Conservation (phyloP, 2,888 invertebrate species). For the Nemoura dubitans region DNA sequence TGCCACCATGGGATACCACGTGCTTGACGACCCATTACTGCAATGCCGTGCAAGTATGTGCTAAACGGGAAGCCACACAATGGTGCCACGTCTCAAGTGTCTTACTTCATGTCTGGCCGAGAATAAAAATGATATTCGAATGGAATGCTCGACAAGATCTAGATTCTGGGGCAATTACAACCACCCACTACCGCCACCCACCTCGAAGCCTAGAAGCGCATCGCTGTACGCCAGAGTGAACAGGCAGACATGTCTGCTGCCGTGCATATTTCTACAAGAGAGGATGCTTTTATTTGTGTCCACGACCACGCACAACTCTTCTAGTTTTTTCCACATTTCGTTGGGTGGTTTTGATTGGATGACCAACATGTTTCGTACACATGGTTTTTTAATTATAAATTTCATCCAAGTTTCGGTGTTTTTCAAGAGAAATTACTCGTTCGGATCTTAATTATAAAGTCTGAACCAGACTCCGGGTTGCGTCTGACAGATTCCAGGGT, state of each 20-base stretch:
- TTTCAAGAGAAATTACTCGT: not conserved
- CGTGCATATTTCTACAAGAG: not conserved
- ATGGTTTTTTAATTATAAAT: not conserved
- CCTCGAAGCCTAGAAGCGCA: not conserved
- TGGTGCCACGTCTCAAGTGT: not conserved
- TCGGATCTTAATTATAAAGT: not conserved
- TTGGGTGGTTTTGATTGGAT: not conserved
- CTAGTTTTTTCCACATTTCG: not conserved
- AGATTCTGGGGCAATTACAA: not conserved
- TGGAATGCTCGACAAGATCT: not conserved
- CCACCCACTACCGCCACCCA: not conserved
- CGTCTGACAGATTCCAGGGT: too few relatives aligned
- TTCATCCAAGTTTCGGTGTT: not conserved
- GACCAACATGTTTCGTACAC: not conserved
- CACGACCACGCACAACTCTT: not conserved
- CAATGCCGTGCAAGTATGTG: not conserved
- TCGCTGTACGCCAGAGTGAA: not conserved
- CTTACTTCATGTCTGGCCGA: not conserved
- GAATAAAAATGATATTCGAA: not conserved
- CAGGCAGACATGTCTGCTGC: not conserved
- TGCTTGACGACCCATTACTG: not conserved
- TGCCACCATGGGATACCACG: not conserved
- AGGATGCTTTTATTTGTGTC: not conserved
- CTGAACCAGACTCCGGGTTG: not conserved
- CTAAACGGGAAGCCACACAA: not conserved